phyloP scores from a whole-genome alignment of 2,113 vertebrate genomes.

The Oplegnathus fasciatus region DNA sequence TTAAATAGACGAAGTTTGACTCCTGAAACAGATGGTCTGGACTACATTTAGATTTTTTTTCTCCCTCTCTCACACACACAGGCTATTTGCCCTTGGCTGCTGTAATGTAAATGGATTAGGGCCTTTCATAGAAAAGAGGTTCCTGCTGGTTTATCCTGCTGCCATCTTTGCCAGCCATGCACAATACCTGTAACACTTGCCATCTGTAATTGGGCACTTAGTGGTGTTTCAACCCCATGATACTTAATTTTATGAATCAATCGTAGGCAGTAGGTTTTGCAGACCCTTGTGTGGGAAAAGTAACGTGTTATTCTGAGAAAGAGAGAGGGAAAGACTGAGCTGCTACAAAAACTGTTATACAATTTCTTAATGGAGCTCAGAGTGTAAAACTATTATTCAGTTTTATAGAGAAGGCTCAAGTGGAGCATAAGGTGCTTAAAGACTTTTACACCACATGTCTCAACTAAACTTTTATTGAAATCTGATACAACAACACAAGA shows the following conservation, averaged over 20 bases:
- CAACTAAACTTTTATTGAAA: conserved; percentile 69
- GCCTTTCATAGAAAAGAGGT: conserved; percentile 38
- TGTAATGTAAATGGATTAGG: conserved; percentile 57
- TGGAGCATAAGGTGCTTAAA: conserved; percentile 35
- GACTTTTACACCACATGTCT: conserved; percentile 29
- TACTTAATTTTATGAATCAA: conserved; percentile 45
- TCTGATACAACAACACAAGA: conserved; percentile 66
- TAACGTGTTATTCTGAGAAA: conserved; percentile 35
- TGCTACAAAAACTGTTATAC: conserved; percentile 23
- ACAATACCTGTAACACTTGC: conserved; percentile 39
- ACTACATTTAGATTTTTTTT: conserved; percentile 45
- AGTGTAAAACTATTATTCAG: conserved; percentile 29
- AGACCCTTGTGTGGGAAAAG: conserved; percentile 34
- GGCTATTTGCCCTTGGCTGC: conserved; percentile 31
- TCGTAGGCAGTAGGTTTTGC: conserved; percentile 20
- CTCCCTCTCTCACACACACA: conserved; percentile 5
- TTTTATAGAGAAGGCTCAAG: conserved; percentile 19
- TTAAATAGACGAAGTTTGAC: conserved; percentile 67
- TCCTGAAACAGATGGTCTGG: conserved; percentile 73
- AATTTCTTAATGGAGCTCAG: conserved; percentile 32
- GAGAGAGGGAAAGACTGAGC: conserved; percentile 40
- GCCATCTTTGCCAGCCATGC: conserved; percentile 11
- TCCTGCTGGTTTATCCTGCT: conserved; percentile 51
- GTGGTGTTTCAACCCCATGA: conserved; percentile 30
- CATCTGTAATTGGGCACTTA: conserved; percentile 50